Evolutionary conservation across 2,888 invertebrate genomes (phyloP).

Genomic region (Rhamnusium bicolor): DNA sequence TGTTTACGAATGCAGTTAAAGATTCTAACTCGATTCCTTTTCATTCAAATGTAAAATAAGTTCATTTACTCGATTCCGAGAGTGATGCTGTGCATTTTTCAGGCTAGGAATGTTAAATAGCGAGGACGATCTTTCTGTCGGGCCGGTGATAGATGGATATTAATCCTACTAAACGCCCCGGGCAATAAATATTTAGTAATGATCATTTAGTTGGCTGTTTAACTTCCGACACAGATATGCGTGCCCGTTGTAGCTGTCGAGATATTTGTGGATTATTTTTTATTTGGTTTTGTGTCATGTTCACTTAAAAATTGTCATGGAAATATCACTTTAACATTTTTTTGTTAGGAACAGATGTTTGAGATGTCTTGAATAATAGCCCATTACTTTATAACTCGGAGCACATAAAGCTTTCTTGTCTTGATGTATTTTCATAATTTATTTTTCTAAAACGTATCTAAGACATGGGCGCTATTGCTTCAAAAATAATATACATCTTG

Average conservation of each 20-base stretch:
- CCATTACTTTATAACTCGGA: constrained; percentile 55
- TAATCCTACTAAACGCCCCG: constrained; percentile 65
- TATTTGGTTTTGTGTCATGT: constrained; percentile 58
- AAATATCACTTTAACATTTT: constrained; percentile 57
- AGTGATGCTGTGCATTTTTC: constrained; percentile 51
- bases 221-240: constrained; percentile 69
- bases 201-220: constrained; percentile 70
- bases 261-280: constrained; percentile 67
- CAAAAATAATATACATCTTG: constrained; percentile 14
- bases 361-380: constrained; percentile 58
- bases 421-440: constrained; percentile 23
- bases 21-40: constrained; percentile 27
- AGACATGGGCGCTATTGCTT: not conserved
- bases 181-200: constrained; percentile 71
- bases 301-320: constrained; percentile 61
- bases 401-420: constrained; percentile 13
- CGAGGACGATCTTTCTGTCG: constrained; percentile 57
- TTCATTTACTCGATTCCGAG: constrained; percentile 29
- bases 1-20: not conserved
- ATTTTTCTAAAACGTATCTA: constrained; percentile 13
- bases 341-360: constrained; percentile 60
- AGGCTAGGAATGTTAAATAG: constrained; percentile 65
- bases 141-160: constrained; percentile 68
- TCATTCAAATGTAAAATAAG: constrained; percentile 33
- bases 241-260: constrained; percentile 56